Evolutionary conservation across 2,888 invertebrate genomes (phyloP), one percentile per base, ranked within the genome.

Genomic region (Diachrysia chrysitis): DNA sequence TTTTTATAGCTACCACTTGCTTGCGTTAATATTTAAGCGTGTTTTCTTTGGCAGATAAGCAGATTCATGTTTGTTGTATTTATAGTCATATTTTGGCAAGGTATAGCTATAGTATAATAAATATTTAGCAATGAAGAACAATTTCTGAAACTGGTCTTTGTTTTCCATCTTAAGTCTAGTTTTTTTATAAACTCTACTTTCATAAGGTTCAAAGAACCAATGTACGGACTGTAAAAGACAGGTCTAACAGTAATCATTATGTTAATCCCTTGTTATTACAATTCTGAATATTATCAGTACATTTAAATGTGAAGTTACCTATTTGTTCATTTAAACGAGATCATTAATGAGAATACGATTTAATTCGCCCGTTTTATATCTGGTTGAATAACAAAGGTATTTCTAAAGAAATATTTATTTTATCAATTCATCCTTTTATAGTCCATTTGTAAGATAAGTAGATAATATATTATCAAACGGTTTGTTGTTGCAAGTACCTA

Each of bases 281-380:
- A 64, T 66, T 64, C 58, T 63, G 37, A 66, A 61, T 54, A 66
- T 21, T 21, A 29, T 51, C 5, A 25, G 25, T 17, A 59, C 19
- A 63, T 63, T 71, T 76, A 69, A 58, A 68, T 76, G 56, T 56
- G n/a, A 64, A 72, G 66, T 73, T 53, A 76, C 57, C 46, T 73
- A 63, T 68, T 68, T 69, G 76, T 63, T 65, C 58, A 72, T 68
- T 68, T 62, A 62, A 71, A 64, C 63, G 57, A 63, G 19, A 9
- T 71, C 42, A 67, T 76, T 71, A 64, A 67, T 64, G 76, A 56
- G 67, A 71, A 66, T 37, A 59, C 54, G 42, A 46, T 67, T 66
- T 51, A 71, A 58, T 58, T 62, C 21, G 21, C n/a, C 23, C 19
- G 23, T 55, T 69, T 64, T 51, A 58, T 37, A 35, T 57, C 23